Evolutionary conservation across 2,797 vertebrate genomes (phyloP).

Genomic region (Thamnophis elegans): DNA sequence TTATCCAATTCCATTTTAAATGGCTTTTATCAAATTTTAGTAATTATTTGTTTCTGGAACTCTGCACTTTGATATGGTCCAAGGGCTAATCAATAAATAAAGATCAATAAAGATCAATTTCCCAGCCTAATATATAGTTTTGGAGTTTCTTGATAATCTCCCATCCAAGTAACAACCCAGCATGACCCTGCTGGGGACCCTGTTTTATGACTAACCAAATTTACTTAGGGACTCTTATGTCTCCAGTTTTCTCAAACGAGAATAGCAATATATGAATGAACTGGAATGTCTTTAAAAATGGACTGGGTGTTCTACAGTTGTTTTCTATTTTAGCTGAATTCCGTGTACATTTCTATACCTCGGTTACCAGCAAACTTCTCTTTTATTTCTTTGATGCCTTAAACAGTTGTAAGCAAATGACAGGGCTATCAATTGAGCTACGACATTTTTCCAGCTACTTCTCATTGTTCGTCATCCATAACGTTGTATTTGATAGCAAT

Average conservation of each 20-base stretch:
- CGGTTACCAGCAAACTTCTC: neutral
- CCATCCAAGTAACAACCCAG: neutral
- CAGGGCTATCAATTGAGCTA: neutral
- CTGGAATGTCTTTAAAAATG: neutral
- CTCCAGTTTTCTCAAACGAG: neutral
- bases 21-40: too few species aligned
- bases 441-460: neutral
- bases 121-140: neutral
- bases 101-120: neutral
- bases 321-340: neutral
- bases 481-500: neutral
- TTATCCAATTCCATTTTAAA: too few species aligned
- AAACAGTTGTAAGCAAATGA: neutral
- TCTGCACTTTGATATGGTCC: too few species aligned
- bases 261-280: neutral
- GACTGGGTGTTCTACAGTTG: neutral
- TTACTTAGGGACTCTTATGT: neutral
- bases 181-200: neutral
- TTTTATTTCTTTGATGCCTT: neutral
- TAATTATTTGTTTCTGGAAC: too few species aligned
- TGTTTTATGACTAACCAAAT: neutral
- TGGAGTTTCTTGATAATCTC: neutral
- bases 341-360: neutral
- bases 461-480: neutral
- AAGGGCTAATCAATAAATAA: too few species aligned